Conservation (phyloP, 35 echinoderm and acorn worm genomes). For the Lytechinus pictus region DNA sequence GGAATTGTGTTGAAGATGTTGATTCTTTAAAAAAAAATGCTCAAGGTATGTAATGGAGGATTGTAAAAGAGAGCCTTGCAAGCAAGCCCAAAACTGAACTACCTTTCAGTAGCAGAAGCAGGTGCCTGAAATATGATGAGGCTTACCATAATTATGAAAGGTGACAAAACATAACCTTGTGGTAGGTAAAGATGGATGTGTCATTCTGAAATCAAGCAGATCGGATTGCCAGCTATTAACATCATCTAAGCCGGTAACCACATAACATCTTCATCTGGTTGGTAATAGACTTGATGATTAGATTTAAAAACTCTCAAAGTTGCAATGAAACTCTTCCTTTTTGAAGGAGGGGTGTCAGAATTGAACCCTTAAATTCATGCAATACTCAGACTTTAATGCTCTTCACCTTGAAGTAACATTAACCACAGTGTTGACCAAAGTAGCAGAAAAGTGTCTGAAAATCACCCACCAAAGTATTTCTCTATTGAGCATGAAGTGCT, state of each 20-base stretch:
- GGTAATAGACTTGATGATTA: background rate
- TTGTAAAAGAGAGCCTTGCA: too few relatives aligned
- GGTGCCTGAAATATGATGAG: background rate
- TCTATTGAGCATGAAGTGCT: background rate
- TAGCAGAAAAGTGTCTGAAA: background rate
- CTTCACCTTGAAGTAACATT: background rate
- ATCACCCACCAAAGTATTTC: background rate
- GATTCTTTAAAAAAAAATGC: too few relatives aligned
- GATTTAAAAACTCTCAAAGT: background rate
- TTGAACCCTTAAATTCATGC: background rate
- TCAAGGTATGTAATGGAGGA: too few relatives aligned
- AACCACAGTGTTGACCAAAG: background rate
- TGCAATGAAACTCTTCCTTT: background rate
- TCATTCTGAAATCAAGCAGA: background rate
- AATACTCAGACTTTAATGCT: background rate
- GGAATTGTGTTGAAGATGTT: too few relatives aligned
- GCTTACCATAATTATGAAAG: background rate
- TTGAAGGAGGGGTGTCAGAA: background rate
- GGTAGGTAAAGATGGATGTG: background rate
- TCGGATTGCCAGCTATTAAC: background rate
- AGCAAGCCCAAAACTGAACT: too few relatives aligned
- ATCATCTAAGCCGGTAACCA: background rate
- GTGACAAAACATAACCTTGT: background rate
- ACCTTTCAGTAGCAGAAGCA: too few relatives aligned
- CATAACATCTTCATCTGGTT: background rate